Base-by-base conservation (phyloP, 2,797 vertebrate species). In the Merluccius polli region DNA sequence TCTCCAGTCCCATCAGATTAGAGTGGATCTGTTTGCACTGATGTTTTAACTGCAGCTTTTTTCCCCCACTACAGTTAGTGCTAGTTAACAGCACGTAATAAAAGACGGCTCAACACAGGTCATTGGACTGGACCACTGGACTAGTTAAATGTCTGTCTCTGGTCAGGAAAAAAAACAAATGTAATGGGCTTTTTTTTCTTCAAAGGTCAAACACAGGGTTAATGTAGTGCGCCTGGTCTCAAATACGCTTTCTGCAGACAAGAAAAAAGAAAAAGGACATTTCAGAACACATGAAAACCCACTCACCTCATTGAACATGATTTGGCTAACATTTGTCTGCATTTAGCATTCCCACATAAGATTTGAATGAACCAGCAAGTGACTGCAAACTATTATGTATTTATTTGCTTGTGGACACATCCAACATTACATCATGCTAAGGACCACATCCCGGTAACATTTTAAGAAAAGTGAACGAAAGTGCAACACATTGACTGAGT, bases 21-120 rank as follows among this genome's bases (percentile, higher is more conserved):
- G 85, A 90, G 87, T 78, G 76, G 13, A 81, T 80, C 52, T 74
- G 52, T 65, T 72, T 8, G 13, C 12, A 0, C 70, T 52, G 30
- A 7, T 41, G 18, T 82, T 79, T 90, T 90, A 89, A 90, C 87
- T 63, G 52, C 52, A 27, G 52, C 48, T 52, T 63, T 11, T 63
- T 27, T 4, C n/a, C 36, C 11, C 36, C 52, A 24, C 9, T 87
- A 73, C 79, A 77, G 71, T 87, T 85, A 73, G 77, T 82, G 78
- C 83, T 82, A 81, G 72, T 85, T 85, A 85, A 90, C 87, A 83
- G 84, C 85, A 85, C 85, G 86, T 85, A 82, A 85, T 88, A 89
- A 90, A 91, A 78, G 52, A 77, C 79, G 75, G 75, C 81, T 63
- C 83, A 83, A 83, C 82, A 78, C 75, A 78, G 82, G 88, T 87